Evolutionary conservation across 30 jellyfish, hydroid and myxozoan species (phyloP).

Genomic region (Sanderia malayensis): DNA sequence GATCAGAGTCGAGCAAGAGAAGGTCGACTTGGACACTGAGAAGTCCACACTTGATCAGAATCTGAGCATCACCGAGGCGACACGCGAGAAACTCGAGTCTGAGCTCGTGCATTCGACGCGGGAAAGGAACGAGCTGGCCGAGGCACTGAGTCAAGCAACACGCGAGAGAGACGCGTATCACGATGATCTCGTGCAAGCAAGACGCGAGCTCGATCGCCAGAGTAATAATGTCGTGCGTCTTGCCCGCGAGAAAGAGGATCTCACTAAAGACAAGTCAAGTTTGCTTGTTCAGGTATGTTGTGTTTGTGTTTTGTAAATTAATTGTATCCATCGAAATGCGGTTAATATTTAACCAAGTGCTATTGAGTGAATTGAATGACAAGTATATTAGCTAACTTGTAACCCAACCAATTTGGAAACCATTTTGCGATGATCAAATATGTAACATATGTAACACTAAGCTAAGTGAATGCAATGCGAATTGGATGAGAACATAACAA

Average conservation of each 20-base stretch:
- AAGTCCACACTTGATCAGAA: conserved; percentile 77
- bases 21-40: conserved; percentile 88
- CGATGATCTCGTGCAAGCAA: conserved; percentile 66
- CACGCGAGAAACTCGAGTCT: conserved; percentile 76
- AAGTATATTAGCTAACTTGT: too few relatives aligned
- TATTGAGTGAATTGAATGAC: too few relatives aligned
- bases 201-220: conserved; percentile 90
- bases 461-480: too few relatives aligned
- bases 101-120: conserved; percentile 64
- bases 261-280: conserved; percentile 87
- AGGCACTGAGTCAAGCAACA: conserved; percentile 57
- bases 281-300: conserved; percentile 58
- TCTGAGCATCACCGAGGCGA: conserved; percentile 78
- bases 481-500: too few relatives aligned
- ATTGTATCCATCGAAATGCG: too few relatives aligned
- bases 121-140: conserved; percentile 70
- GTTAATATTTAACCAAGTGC: too few relatives aligned
- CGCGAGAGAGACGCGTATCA: conserved; percentile 91
- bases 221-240: conserved; percentile 83
- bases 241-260: conserved; percentile 95
- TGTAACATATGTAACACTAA: too few relatives aligned
- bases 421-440: too few relatives aligned
- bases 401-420: too few relatives aligned
- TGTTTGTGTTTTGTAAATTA: too few relatives aligned
- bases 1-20: conserved; percentile 80